These are phyloP conservation scores for Cyrtorhinus lividipennis DNA, from an alignment of 1,140 invertebrate species.

Conservation along the genomic window DNA sequence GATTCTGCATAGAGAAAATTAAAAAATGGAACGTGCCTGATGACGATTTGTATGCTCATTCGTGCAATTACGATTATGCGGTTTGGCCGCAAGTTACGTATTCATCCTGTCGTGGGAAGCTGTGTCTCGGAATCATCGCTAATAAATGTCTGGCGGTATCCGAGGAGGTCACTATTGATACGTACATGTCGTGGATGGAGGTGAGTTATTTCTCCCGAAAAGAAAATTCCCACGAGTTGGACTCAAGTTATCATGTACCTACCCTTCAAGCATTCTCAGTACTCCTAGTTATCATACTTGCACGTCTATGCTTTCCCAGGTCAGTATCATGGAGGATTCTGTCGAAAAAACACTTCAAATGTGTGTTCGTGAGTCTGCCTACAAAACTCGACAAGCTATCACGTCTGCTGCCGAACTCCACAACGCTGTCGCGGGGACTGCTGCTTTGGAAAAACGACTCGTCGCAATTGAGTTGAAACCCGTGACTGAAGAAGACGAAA, in stretches of 20 bases:
- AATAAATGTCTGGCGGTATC: conserved; percentile 2
- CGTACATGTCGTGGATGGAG: conserved; percentile 7
- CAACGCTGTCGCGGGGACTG: not conserved
- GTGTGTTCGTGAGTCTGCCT: not conserved
- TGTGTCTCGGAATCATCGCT: not conserved
- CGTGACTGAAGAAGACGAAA: conserved; percentile 10
- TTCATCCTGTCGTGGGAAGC: not conserved
- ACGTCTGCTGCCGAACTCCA: not conserved
- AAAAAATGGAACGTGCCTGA: not conserved
- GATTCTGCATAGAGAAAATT: not conserved
- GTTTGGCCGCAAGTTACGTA: not conserved
- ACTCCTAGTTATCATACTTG: not conserved
- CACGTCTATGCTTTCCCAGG: not conserved
- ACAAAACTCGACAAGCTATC: not conserved
- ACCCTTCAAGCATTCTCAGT: not conserved
- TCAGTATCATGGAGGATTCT: not conserved
- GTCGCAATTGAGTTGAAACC: not conserved
- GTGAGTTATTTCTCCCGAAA: not conserved
- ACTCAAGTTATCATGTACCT: too few relatives aligned
- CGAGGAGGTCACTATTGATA: not conserved
- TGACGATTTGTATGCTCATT: conserved; percentile 3
- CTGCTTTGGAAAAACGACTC: not conserved
- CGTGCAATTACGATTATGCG: not conserved
- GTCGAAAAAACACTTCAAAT: conserved; percentile 4
- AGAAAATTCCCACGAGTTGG: too few relatives aligned